Conservation (phyloP, 1,140 invertebrate species). For the Papilio dardanus region DNA sequence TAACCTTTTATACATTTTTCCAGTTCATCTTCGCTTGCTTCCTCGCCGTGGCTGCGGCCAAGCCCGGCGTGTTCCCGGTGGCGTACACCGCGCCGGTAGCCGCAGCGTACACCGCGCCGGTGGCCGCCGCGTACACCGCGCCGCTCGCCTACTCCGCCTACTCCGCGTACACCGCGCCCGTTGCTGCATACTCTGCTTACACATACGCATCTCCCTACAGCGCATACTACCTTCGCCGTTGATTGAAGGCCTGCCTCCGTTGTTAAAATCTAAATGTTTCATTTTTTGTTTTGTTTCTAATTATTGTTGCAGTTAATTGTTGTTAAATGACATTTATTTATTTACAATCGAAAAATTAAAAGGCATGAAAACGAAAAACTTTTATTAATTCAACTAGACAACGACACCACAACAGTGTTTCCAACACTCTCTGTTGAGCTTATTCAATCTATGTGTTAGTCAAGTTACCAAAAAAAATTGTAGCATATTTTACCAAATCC, state of each 20-base stretch:
- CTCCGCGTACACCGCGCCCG: slow-evolving; percentile 58
- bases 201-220: slow-evolving; percentile 45
- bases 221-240: slow-evolving; percentile 40
- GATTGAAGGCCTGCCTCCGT: background rate
- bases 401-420: background rate
- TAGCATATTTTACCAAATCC: background rate
- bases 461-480: background rate
- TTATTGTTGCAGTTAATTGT: slow-evolving; percentile 9
- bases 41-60: slow-evolving; percentile 75
- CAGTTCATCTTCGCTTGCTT: slow-evolving; percentile 80
- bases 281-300: slow-evolving; percentile 7
- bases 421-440: background rate
- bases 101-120: slow-evolving; percentile 45
- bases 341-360: background rate
- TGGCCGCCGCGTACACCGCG: slow-evolving; percentile 44
- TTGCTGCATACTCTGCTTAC: slow-evolving; percentile 35
- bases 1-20: slow-evolving; percentile 41
- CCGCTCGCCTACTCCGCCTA: slow-evolving; percentile 43
- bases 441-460: background rate
- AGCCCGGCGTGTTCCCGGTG: slow-evolving; percentile 61
- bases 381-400: background rate
- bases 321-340: background rate
- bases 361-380: background rate
- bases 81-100: slow-evolving; percentile 43
- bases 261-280: background rate